Evolutionary conservation across 2,113 vertebrate species (phyloP).

Genomic region (Phaethon lepturus): DNA sequence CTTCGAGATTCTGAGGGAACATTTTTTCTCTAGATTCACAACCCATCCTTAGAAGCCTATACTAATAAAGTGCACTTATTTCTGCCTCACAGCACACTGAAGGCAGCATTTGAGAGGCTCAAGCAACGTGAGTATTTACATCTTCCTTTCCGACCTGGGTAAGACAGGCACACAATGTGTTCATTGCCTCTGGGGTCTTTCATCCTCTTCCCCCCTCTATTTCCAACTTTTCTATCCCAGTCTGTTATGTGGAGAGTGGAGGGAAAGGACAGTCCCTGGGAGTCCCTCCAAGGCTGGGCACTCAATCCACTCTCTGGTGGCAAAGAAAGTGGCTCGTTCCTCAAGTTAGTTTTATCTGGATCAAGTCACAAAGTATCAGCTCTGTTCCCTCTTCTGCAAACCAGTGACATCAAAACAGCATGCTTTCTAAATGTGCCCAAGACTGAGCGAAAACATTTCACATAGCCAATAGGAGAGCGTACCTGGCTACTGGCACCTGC

Average conservation of each 20-base stretch:
- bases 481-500: background rate
- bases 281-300: background rate
- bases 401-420: background rate
- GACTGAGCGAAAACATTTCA: background rate
- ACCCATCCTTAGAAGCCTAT: background rate
- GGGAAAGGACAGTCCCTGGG: background rate
- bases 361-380: background rate
- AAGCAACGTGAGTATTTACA: constrained; percentile 87
- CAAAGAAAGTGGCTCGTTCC: background rate
- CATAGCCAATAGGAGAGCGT: fast-evolving
- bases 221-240: background rate
- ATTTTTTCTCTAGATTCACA: background rate
- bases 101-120: constrained; percentile 87
- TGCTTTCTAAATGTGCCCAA: background rate
- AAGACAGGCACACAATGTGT: background rate
- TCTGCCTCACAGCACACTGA: constrained; percentile 84
- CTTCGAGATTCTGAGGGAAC: background rate
- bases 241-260: background rate
- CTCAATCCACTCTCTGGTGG: background rate
- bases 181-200: background rate
- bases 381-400: background rate
- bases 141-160: background rate
- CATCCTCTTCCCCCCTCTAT: background rate
- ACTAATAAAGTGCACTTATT: background rate
- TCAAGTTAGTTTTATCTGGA: background rate